Evolutionary conservation across 2,797 vertebrate genomes (phyloP).

Genomic region (Tamandua tetradactyla): DNA sequence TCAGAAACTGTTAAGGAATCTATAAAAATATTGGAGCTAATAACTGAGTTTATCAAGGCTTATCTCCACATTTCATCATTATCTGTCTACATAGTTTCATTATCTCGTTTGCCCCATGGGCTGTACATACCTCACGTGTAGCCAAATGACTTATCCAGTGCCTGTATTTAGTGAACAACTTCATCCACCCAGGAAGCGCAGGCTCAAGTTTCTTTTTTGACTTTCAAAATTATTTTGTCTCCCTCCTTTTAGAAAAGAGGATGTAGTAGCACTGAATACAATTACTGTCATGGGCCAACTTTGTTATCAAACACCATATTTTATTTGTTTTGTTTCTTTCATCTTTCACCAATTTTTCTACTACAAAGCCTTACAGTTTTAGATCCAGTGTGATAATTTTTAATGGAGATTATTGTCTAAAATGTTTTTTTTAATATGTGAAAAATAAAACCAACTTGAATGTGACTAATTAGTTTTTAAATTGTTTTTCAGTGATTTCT

Average conservation of each 20-base stretch:
- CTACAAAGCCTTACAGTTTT: background rate
- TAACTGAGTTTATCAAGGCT: background rate
- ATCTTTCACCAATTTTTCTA: background rate
- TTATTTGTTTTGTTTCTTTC: background rate
- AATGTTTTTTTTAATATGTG: background rate
- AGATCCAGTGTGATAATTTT: background rate
- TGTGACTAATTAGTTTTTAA: background rate
- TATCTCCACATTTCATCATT: too few species aligned
- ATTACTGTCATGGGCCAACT: background rate
- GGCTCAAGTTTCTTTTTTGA: background rate
- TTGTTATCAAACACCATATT: background rate
- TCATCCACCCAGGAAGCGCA: background rate
- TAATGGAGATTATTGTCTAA: background rate
- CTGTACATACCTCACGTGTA: background rate
- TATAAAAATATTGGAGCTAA: background rate
- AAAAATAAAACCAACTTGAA: background rate
- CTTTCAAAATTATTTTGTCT: background rate
- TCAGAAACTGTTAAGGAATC: background rate
- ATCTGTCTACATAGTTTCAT: background rate
- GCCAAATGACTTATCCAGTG: background rate
- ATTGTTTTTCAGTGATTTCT: background rate
- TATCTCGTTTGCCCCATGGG: background rate
- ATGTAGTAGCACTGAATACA: background rate
- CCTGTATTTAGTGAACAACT: background rate
- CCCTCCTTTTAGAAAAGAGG: background rate